Percentiles rank a stretch among this genome's conserved stretches.
Evolutionary conservation across 2,797 vertebrate species (phyloP).

Genomic region (Nyctalus aviator): DNA sequence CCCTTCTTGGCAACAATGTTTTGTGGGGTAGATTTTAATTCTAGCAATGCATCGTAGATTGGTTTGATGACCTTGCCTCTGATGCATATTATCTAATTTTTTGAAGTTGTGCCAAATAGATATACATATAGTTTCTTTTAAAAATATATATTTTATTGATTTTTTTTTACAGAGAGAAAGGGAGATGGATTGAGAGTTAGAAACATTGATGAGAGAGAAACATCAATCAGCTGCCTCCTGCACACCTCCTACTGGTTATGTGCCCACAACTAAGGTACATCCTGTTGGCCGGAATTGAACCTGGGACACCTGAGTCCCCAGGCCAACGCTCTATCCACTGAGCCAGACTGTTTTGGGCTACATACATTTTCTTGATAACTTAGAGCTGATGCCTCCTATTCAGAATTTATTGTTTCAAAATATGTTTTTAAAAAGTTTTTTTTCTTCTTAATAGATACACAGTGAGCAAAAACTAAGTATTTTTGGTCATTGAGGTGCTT

Average conservation of each 20-base stretch:
- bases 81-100: neutral
- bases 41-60: neutral
- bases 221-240: too few relatives aligned
- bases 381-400: neutral
- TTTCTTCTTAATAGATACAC: slow-evolving; percentile 12
- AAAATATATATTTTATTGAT: too few relatives aligned
- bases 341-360: neutral
- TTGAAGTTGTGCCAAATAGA: neutral
- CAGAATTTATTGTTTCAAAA: slow-evolving; percentile 16
- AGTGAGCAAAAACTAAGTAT: slow-evolving; percentile 46
- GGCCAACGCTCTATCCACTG: too few relatives aligned
- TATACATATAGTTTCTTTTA: neutral
- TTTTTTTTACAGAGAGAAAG: too few relatives aligned
- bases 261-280: too few relatives aligned
- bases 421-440: slow-evolving; percentile 9
- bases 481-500: slow-evolving; percentile 34
- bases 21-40: neutral
- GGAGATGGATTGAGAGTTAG: too few relatives aligned
- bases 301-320: too few relatives aligned
- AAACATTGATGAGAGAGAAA: too few relatives aligned
- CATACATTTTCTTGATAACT: neutral
- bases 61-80: neutral
- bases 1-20: neutral
- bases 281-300: too few relatives aligned
- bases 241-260: too few relatives aligned